Conservation (phyloP, 2,113 vertebrate genomes). For the Calcarius ornatus region DNA sequence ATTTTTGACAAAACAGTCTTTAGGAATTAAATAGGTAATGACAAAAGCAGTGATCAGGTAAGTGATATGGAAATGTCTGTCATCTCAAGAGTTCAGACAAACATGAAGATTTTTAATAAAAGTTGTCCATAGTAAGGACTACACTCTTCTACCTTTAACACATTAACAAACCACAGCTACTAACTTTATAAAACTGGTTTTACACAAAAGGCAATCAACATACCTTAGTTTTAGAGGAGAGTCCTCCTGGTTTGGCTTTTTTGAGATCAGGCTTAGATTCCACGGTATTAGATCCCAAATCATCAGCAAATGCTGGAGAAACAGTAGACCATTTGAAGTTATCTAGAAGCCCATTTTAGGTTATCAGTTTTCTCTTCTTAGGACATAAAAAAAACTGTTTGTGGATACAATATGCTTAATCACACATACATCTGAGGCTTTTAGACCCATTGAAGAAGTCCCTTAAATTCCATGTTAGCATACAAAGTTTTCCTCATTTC, state of each 20-base stretch:
- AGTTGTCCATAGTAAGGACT: neutral
- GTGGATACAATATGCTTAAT: neutral
- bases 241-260: constrained; percentile 79
- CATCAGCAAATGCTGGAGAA: constrained; percentile 76
- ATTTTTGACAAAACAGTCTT: neutral
- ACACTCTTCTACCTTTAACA: neutral
- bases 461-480: neutral
- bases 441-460: neutral
- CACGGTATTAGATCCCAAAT: constrained; percentile 62
- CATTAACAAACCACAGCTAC: neutral
- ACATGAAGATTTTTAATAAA: neutral
- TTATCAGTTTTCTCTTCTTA: neutral
- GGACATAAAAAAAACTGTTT: neutral
- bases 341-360: neutral
- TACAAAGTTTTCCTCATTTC: neutral
- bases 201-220: neutral
- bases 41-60: neutral
- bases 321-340: neutral
- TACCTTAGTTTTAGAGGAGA: constrained; percentile 87
- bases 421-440: neutral
- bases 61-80: neutral
- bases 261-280: constrained; percentile 87
- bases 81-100: neutral
- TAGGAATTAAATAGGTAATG: neutral
- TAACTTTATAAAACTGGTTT: neutral